A percentile compares a stretch with the other conserved stretches of the same genome.
Evolutionary conservation across 2,888 invertebrate genomes (phyloP).

Genomic region (Spodoptera exigua): DNA sequence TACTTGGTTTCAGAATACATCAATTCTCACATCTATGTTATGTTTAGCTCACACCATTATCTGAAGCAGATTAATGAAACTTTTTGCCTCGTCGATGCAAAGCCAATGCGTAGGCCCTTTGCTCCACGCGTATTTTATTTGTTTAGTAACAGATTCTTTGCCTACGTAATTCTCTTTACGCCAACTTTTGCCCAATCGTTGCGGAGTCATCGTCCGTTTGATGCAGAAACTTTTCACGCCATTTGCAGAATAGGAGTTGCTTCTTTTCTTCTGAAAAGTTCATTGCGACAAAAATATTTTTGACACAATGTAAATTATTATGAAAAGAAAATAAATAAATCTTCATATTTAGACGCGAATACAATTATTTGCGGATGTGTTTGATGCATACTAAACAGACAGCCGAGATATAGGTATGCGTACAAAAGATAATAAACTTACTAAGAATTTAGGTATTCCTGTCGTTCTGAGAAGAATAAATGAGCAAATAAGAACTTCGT

Average conservation of each 20-base stretch:
- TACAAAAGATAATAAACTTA: too few species aligned
- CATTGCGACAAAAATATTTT: conserved; percentile 1
- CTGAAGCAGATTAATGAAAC: conserved; percentile 27
- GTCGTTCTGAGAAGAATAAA: too few species aligned
- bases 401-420: too few species aligned
- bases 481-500: too few species aligned
- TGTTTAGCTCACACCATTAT: conserved; percentile 11
- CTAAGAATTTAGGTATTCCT: too few species aligned
- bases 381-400: too few species aligned
- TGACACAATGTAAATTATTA: too few species aligned
- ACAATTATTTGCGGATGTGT: too few species aligned
- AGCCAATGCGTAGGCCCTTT: conserved; percentile 33
- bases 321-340: too few species aligned
- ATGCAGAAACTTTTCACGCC: conserved; percentile 31
- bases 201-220: conserved; percentile 23
- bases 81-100: conserved; percentile 26
- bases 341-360: too few species aligned
- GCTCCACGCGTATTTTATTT: conserved; percentile 36
- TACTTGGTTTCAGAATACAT: too few species aligned
- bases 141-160: conserved; percentile 15
- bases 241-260: conserved; percentile 11
- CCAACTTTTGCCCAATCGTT: conserved; percentile 18
- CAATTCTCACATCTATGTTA: too few species aligned
- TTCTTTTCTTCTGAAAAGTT: conserved; percentile 13
- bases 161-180: conserved; percentile 19